Conservation (phyloP, 2,888 invertebrate species). For the Cryptus armator region DNA sequence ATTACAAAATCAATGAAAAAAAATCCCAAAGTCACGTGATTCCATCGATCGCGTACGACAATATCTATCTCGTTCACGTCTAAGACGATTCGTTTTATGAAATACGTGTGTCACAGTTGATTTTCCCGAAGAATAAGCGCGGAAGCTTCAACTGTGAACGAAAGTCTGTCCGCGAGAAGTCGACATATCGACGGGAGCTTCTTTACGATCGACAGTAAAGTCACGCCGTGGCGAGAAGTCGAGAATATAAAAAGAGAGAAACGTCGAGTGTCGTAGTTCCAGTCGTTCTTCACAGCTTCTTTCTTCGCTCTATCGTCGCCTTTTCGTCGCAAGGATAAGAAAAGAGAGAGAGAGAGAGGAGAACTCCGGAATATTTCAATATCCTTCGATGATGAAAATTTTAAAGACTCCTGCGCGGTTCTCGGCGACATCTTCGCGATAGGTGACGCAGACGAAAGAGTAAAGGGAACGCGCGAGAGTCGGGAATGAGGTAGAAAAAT, state of each 20-base stretch:
- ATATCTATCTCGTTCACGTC: background rate
- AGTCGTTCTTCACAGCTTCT: background rate
- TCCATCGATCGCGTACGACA: background rate
- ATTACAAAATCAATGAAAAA: background rate
- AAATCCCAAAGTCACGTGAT: background rate
- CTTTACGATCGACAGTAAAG: slow-evolving; percentile 68
- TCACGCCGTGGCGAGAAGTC: slow-evolving; percentile 49
- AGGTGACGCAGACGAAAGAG: slow-evolving; percentile 32
- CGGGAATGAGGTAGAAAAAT: slow-evolving; percentile 16
- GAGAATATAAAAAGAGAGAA: slow-evolving; percentile 35
- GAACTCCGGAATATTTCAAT: slow-evolving; percentile 68
- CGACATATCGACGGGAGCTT: slow-evolving; percentile 27
- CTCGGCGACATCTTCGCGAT: slow-evolving; percentile 50
- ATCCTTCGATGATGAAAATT: slow-evolving; percentile 68
- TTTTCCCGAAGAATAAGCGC: slow-evolving; percentile 32
- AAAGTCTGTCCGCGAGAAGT: slow-evolving; percentile 5
- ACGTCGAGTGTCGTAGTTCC: slow-evolving; percentile 27
- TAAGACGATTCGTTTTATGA: slow-evolving; percentile 35
- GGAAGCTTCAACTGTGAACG: background rate
- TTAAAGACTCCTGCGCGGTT: slow-evolving; percentile 62
- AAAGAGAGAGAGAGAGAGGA: slow-evolving; percentile 26
- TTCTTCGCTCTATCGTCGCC: background rate
- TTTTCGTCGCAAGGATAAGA: slow-evolving; percentile 20
- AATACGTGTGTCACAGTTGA: slow-evolving; percentile 43
- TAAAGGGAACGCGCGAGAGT: slow-evolving; percentile 17